Base-by-base conservation (phyloP, 2,113 vertebrate species). In the Mugil cephalus region DNA sequence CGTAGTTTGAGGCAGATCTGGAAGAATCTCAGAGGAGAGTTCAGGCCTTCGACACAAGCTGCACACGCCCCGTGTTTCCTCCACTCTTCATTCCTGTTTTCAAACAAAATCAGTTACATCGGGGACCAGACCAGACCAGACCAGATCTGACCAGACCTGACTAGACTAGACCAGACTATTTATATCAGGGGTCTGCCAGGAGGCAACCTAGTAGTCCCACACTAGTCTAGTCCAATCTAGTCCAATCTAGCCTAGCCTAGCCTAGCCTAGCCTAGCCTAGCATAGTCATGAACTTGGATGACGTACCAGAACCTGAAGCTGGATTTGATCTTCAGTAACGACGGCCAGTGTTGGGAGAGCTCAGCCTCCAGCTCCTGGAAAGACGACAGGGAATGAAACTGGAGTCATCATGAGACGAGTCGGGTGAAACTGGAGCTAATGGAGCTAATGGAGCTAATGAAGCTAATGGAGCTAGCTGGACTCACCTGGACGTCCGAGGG, bases 401-500 rank as follows among this genome's bases (percentile, higher is more conserved):
- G 6, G 12, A n/a, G 2, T 39, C 35, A 38, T 39, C 8, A 42
- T 6, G 34, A 21, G 1, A 6, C 1, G 34, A 30, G 15, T 3
- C 10, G n/a, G 19, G 50, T 10, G 38, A 50, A n/a, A 4, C 17
- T 15, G 8, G 8, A n/a, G 12, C 14, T 10, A n/a, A n/a, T n/a
- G 11, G 10, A 7, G n/a, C n/a, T n/a, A n/a, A n/a, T n/a, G n/a
- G n/a, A n/a, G n/a, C n/a, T n/a, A n/a, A n/a, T 15, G 8, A 8
- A n/a, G 12, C 14, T 10, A n/a, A n/a, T n/a, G 11, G 10, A 7
- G n/a, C n/a, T n/a, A n/a, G n/a, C 2, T 4, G 1, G 21, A 45
- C 74, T 86, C 75, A 94, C 93, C 90, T 93, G 79, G 51, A 94
- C 62, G 47, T 94, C 93, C 0, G 93, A 93, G 30, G 15, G 60